These are phyloP conservation scores for Distichodus sexfasciatus DNA, from an alignment of 2,797 vertebrate species.

Conservation along the genomic window DNA sequence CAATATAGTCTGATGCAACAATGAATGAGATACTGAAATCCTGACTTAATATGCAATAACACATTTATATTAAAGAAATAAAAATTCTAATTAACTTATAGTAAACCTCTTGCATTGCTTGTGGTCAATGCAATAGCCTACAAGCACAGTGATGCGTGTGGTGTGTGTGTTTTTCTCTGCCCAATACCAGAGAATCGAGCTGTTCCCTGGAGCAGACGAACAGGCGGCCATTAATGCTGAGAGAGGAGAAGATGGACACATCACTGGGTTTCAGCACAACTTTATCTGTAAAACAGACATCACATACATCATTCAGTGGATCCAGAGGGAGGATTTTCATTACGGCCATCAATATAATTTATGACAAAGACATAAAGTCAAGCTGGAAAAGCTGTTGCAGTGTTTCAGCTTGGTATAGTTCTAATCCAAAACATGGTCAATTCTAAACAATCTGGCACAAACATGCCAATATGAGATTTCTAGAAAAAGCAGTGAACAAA, in stretches of 20 bases:
- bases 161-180: slow-evolving; percentile 18
- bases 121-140: not conserved
- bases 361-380: not conserved
- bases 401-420: not conserved
- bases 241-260: slow-evolving; percentile 92
- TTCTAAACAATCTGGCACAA: not conserved
- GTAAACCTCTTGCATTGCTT: too few species aligned
- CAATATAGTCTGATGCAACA: too few species aligned
- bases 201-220: slow-evolving; percentile 91
- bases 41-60: too few species aligned
- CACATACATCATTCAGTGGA: not conserved
- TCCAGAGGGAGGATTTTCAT: not conserved
- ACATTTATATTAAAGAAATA: too few species aligned
- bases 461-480: not conserved
- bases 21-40: too few species aligned
- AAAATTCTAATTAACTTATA: too few species aligned
- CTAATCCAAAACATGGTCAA: not conserved
- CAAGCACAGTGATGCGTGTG: not conserved
- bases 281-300: slow-evolving; percentile 84
- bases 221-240: slow-evolving; percentile 90
- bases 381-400: too few species aligned
- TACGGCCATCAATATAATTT: not conserved
- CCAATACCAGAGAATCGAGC: slow-evolving; percentile 90
- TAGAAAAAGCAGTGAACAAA: not conserved
- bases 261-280: slow-evolving; percentile 89